Conservation (phyloP, 1,140 invertebrate genomes). For the Apis mellifera region Amel_HAv3.1 CM009937.2:10677501-10678000, state of each 20-base stretch:
- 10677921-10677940: conserved; percentile 29
- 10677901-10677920: conserved; percentile 36
- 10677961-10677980: no score
- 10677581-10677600: no score
- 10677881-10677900: conserved; percentile 43
- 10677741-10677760: conserved; percentile 53
- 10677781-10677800: conserved; percentile 34
- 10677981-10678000: no score
- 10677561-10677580: no score
- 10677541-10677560: no score
- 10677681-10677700: conserved; percentile 14
- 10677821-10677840: conserved; percentile 55
- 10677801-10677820: conserved; percentile 53
- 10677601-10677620: no score
- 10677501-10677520: no score
- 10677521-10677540: no score
- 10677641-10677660: no score
- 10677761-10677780: conserved; percentile 58
- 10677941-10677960: background rate
- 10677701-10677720: conserved; percentile 42
- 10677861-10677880: conserved; percentile 40
- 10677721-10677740: conserved; percentile 45
- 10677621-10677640: no score
- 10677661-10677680: no score
- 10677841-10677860: conserved; percentile 53